phyloP scores from a whole-genome alignment of 1,140 invertebrate genomes.

The Temnothorax longispinosus region DNA sequence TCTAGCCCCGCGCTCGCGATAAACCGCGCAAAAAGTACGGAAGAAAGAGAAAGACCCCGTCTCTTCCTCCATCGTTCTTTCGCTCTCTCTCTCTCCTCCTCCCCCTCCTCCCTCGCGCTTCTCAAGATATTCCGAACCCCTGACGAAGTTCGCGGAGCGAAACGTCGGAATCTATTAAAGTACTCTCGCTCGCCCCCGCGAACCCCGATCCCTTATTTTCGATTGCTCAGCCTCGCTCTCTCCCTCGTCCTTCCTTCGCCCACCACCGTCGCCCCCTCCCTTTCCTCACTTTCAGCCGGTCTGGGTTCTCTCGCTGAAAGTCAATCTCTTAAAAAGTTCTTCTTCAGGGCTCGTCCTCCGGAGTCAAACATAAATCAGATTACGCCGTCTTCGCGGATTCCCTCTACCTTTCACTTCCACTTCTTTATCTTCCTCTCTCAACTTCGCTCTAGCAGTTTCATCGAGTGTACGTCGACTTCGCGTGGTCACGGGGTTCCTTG shows the following conservation, averaged over 20 bases:
- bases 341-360: conserved; percentile 63
- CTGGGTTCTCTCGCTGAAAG: conserved; percentile 67
- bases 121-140: conserved; percentile 56
- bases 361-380: conserved; percentile 83
- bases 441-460: conserved; percentile 19
- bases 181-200: conserved; percentile 52
- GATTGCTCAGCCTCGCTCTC: conserved; percentile 59
- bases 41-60: not conserved
- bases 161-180: conserved; percentile 80
- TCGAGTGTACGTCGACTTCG: conserved; percentile 9
- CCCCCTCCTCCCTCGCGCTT: not conserved
- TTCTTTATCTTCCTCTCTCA: not conserved
- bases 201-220: conserved; percentile 72
- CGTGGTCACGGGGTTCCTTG: not conserved
- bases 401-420: not conserved
- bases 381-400: conserved; percentile 65
- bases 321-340: conserved; percentile 83
- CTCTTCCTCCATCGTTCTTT: not conserved
- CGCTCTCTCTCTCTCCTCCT: not conserved
- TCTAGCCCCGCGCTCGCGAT: conserved; percentile 22
- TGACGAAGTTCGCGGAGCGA: conserved; percentile 67
- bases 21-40: conserved; percentile 40
- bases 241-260: not conserved
- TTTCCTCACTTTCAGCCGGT: conserved; percentile 17
- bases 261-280: not conserved